Base-by-base conservation (phyloP, 2,113 vertebrate species). In the Larimichthys crocea region DNA sequence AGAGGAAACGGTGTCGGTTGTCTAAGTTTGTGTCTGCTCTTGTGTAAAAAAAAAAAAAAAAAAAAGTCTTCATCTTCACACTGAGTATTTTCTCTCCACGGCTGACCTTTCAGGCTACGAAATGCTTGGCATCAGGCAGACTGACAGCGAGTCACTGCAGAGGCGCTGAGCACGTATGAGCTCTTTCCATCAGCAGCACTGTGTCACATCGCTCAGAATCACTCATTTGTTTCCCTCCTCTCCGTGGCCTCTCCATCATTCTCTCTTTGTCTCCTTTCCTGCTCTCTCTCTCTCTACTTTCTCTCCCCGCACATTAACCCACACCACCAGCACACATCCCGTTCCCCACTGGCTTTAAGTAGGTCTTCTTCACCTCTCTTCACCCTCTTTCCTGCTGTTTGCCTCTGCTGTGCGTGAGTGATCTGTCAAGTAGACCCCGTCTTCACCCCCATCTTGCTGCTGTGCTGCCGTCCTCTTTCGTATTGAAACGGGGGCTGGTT, bases 61-160 rank as follows among this genome's bases (percentile, higher is more conserved):
- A 26, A 26, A 62, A 59, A 78, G 40, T 9, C 31, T 70, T 62
- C 29, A 56, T 84, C 67, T 59, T 57, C 65, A 57, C 72, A 57
- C 50, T 55, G 63, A 74, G 59, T 49, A 57, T 50, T 73, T 71
- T 76, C 72, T 63, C 52, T 19, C 66, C 44, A 11, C 19, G 63
- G 62, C 63, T 78, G 90, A 88, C 72, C 74, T 89, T 91, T 90
- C 77, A 77, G 72, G 74, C 66, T 80, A 20, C 17, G 7, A 70
- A 29, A 82, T 74, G 74, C 64, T 57, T 62, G 80, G 44, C 83
- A 64, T 65, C 15, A 29, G 66, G 68, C 31, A 57, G 67, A 79
- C 74, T 76, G 87, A 91, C 86, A 85, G 88, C 63, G 42, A 82
- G 78, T 63, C 82, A 74, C 29, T 82, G 77, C 71, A 73, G 74